Evolutionary conservation across 2,888 invertebrate genomes (phyloP).

Genomic region (Cephus spinipes): DNA sequence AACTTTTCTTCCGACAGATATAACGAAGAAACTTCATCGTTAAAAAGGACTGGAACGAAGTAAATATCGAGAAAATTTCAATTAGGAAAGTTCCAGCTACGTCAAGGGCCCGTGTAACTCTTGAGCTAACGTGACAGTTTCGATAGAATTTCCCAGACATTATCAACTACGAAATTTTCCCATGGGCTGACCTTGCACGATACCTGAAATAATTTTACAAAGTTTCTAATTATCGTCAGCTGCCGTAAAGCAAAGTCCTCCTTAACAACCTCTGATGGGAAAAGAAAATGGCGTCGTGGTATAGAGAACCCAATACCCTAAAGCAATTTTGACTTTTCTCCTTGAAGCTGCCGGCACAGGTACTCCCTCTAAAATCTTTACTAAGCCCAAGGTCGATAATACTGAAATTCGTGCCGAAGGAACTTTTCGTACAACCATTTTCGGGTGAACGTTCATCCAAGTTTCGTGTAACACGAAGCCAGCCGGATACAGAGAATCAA

Average conservation of each 20-base stretch:
- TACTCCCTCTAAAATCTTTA: not conserved
- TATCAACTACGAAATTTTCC: not conserved
- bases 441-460: not conserved
- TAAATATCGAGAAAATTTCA: not conserved
- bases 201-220: not conserved
- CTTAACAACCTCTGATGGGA: not conserved
- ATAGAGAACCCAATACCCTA: not conserved
- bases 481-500: not conserved
- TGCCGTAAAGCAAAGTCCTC: not conserved
- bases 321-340: not conserved
- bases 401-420: not conserved
- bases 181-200: not conserved
- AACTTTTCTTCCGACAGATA: not conserved
- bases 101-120: not conserved
- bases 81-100: not conserved
- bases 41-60: not conserved
- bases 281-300: not conserved
- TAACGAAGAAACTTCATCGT: not conserved
- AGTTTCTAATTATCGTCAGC: not conserved
- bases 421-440: not conserved
- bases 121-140: not conserved
- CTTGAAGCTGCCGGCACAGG: not conserved
- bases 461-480: not conserved
- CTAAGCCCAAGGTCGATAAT: not conserved
- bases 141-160: not conserved